Percentiles rank a stretch among this genome's conserved stretches.
These are phyloP conservation scores for Drosophila mimica DNA, from an alignment of 2,888 invertebrate species.

Conservation along the genomic window DNA sequence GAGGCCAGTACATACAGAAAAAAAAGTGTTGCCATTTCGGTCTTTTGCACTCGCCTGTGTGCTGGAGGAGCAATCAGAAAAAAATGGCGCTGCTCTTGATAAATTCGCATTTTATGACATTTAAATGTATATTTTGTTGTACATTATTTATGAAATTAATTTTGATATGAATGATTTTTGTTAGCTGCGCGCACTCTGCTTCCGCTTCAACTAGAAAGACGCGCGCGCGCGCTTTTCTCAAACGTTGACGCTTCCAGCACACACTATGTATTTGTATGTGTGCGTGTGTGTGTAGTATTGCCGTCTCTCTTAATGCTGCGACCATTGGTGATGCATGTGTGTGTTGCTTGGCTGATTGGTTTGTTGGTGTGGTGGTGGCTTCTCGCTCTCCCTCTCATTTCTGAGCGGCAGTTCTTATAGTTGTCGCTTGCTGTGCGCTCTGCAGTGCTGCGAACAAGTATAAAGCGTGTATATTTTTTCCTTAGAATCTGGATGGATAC, in stretches of 20 bases:
- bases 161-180: conserved; percentile 55
- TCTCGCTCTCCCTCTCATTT: conserved; percentile 32
- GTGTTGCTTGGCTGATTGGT: conserved; percentile 9
- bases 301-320: conserved; percentile 59
- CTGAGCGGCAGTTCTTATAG: conserved; percentile 20
- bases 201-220: conserved; percentile 39
- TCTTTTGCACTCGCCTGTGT: conserved; percentile 56
- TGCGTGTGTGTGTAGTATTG: conserved; percentile 46
- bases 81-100: conserved; percentile 49
- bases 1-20: conserved; percentile 74
- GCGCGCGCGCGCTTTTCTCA: conserved; percentile 72
- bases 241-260: conserved; percentile 22
- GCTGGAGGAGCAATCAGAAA: conserved; percentile 32
- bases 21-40: conserved; percentile 77
- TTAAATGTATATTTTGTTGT: conserved; percentile 11
- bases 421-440: conserved; percentile 7
- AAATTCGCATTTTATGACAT: conserved; percentile 25
- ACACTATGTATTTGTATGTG: not conserved
- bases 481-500: conserved; percentile 9
- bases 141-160: conserved; percentile 51
- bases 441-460: not conserved
- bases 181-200: conserved; percentile 68
- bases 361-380: conserved; percentile 44
- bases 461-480: conserved; percentile 8
- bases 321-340: conserved; percentile 17